phyloP scores from a whole-genome alignment of 2,113 vertebrate species.

The Gadus chalcogrammus region DNA sequence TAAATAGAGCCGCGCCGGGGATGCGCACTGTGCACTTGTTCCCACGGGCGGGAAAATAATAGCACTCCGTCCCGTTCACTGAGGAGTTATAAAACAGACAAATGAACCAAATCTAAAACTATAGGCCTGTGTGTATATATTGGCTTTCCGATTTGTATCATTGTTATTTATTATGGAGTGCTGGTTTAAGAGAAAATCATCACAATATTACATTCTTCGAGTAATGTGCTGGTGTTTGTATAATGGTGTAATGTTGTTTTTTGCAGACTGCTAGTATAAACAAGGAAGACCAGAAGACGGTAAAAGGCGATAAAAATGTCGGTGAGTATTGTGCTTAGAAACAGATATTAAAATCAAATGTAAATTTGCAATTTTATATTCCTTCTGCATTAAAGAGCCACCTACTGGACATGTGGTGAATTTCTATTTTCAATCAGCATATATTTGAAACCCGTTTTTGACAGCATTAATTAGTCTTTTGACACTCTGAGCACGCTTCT shows the following conservation, averaged over 20 bases:
- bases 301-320: slow-evolving; percentile 54
- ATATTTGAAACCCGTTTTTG: not conserved
- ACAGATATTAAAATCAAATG: not conserved
- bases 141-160: not conserved
- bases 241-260: slow-evolving; percentile 11
- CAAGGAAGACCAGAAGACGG: slow-evolving; percentile 59
- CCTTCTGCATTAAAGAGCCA: slow-evolving; percentile 14
- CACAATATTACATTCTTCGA: too few relatives aligned
- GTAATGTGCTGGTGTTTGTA: not conserved
- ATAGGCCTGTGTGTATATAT: too few relatives aligned
- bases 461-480: too few relatives aligned
- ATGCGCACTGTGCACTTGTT: slow-evolving; percentile 12
- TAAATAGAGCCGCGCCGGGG: not conserved
- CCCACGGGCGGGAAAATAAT: not conserved
- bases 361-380: not conserved
- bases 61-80: too few relatives aligned
- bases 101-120: too few relatives aligned
- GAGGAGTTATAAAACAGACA: too few relatives aligned
- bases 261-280: slow-evolving; percentile 67
- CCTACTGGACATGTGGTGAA: slow-evolving; percentile 34
- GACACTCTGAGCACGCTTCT: too few relatives aligned
- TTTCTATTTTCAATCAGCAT: not conserved
- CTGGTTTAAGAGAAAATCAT: not conserved
- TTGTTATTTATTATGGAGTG: too few relatives aligned
- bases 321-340: slow-evolving; percentile 51